phyloP scores from a whole-genome alignment of 1,140 invertebrate species.

The Megalonaias nervosa region DNA sequence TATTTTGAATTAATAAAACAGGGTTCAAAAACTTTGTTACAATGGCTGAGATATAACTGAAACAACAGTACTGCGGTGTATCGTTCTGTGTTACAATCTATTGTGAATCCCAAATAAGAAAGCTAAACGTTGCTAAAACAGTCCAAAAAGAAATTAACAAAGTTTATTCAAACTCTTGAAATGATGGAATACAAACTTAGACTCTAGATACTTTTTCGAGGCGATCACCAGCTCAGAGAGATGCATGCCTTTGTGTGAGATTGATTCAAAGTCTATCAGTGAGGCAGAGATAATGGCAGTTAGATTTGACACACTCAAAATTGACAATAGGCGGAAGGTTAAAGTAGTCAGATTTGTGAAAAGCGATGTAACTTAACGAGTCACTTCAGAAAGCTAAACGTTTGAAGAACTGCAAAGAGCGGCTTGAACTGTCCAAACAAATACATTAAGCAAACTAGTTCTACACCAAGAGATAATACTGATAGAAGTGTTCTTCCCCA shows the following conservation, averaged over 20 bases:
- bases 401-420: no score
- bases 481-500: no score
- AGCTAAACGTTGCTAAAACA: not conserved
- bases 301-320: conserved; percentile 13
- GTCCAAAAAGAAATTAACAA: conserved; percentile 15
- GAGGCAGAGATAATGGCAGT: conserved; percentile 29
- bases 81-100: conserved; percentile 2
- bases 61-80: conserved; percentile 4
- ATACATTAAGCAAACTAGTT: no score
- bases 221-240: conserved; percentile 14
- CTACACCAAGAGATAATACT: no score
- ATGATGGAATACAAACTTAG: conserved; percentile 3
- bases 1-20: not conserved
- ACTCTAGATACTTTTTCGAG: conserved; percentile 22
- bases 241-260: conserved; percentile 5
- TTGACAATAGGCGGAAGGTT: conserved; percentile 10
- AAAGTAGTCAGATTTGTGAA: not conserved
- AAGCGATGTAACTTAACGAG: not conserved
- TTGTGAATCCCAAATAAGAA: not conserved
- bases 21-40: not conserved
- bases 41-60: not conserved
- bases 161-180: conserved; percentile 10
- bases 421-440: no score
- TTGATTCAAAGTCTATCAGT: conserved; percentile 12
- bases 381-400: not conserved